Conservation (phyloP, 2,888 invertebrate species). For the Allophyes oxyacanthae region DNA sequence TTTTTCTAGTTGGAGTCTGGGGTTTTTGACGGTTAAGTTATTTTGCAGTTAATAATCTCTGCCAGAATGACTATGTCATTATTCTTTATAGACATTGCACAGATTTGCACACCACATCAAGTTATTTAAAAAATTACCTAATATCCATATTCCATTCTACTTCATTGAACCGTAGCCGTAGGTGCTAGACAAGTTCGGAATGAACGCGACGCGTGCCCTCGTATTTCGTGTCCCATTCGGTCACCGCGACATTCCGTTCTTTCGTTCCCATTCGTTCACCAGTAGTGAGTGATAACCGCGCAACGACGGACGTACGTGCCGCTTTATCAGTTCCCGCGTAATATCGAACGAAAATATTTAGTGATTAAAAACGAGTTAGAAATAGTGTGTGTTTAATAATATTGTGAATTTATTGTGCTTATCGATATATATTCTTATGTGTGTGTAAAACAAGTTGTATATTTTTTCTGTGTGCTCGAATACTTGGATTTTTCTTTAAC, state of each 20-base stretch:
- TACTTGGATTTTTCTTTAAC: slow-evolving; percentile 78
- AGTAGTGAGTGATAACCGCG: slow-evolving; percentile 83
- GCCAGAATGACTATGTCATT: too few relatives aligned
- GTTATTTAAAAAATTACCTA: slow-evolving; percentile 1
- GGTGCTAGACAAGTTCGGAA: slow-evolving; percentile 38
- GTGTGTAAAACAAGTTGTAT: slow-evolving; percentile 76
- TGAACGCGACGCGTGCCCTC: slow-evolving; percentile 52
- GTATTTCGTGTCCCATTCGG: slow-evolving; percentile 64
- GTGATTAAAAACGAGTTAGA: slow-evolving; percentile 68
- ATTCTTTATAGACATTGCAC: not conserved
- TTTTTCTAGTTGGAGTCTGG: too few relatives aligned
- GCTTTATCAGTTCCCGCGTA: slow-evolving; percentile 69
- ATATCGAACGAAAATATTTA: slow-evolving; percentile 69
- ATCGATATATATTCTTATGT: slow-evolving; percentile 66
- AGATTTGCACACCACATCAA: slow-evolving; percentile 10
- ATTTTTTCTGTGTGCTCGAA: slow-evolving; percentile 69
- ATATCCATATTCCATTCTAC: slow-evolving; percentile 13
- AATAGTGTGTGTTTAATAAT: slow-evolving; percentile 63
- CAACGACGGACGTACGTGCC: slow-evolving; percentile 62
- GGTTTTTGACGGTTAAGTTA: too few relatives aligned
- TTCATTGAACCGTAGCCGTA: slow-evolving; percentile 39
- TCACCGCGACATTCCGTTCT: slow-evolving; percentile 66
- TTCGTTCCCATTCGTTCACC: slow-evolving; percentile 67
- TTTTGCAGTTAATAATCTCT: slow-evolving; percentile 8
- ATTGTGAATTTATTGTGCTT: slow-evolving; percentile 66